Evolutionary conservation across 2,888 invertebrate genomes (phyloP), one percentile per base, ranked within the genome.

Genomic region (Kryphioiulus occultus): DNA sequence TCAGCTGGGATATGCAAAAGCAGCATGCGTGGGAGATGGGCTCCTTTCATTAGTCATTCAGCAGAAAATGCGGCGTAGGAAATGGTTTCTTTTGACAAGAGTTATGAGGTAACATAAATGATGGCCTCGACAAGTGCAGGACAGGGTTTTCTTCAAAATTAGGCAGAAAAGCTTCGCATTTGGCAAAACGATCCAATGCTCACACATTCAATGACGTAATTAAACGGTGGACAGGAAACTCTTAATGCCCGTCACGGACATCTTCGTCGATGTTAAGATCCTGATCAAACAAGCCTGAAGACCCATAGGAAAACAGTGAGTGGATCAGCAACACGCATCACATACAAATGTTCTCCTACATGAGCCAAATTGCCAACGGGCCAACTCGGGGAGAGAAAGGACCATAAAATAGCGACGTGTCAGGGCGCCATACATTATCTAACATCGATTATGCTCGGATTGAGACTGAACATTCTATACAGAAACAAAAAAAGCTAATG

Each of bases 141-240:
- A n/a, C n/a, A n/a, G 17, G 53, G n/a, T 26, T 26, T 68, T 22
- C 19, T 4, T 26, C 26, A 26, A 68, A n/a, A 68, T 68, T 68
- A 68, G 68, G 1, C 22, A 44, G 12, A 9, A 44, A 26, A 10
- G 68, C 5, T 68, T 68, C 19, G 53, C 2, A 2, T 17, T 53
- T 53, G 68, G 68, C 2, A 68, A 59, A 59, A 68, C 0, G 68
- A n/a, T 3, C 68, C 19, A 26, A 26, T 9, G 68, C 26, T 68
- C 26, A 68, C 68, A 68, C 26, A 7, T 7, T 26, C 22, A 68
- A 68, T 59, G 59, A 59, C 19, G 68, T 22, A 68, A 68, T 68
- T 68, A 68, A 68, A 68, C 26, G 68, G 19, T 68, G 68, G 68
- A 68, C 68, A 68, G 68, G 68, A 68, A 68, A n/a, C 68, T 68